Percentiles rank a stretch among this genome's conserved stretches.
phyloP scores from a whole-genome alignment of 2,113 vertebrate genomes.

The Burhinus oedicnemus region DNA sequence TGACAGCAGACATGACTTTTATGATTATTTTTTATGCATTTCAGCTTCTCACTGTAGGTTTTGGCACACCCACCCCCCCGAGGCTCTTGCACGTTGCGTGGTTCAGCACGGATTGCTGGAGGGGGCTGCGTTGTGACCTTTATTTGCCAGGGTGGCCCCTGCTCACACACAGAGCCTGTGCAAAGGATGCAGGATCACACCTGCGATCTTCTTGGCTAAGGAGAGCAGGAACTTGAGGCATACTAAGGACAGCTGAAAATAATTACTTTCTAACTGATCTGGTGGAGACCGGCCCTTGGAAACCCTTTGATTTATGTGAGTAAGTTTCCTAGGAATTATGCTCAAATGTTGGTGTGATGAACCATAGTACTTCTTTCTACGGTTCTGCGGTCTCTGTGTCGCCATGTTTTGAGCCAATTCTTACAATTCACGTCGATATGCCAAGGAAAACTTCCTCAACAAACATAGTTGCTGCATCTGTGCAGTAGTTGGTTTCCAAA shows the following conservation, averaged over 20 bases:
- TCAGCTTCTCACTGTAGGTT: not conserved
- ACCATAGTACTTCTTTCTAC: not conserved
- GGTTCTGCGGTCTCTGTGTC: not conserved
- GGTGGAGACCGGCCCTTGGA: not conserved
- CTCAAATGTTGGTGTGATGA: not conserved
- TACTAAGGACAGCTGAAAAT: not conserved
- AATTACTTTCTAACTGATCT: not conserved
- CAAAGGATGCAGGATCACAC: not conserved
- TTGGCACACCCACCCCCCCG: not conserved
- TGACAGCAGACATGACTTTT: not conserved
- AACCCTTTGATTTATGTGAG: not conserved
- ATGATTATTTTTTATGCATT: not conserved
- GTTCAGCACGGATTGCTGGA: not conserved
- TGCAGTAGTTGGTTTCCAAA: conserved; percentile 53
- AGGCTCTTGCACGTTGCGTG: not conserved
- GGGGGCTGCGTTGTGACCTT: not conserved
- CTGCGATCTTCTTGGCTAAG: not conserved
- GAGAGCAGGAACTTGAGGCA: not conserved
- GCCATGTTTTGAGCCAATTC: not conserved
- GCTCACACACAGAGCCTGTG: not conserved
- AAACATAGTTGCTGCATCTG: conserved; percentile 26
- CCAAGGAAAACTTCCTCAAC: conserved; percentile 50
- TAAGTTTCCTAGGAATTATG: not conserved
- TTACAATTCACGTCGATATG: not conserved
- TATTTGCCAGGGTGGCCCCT: not conserved